Evolutionary conservation across 2,888 invertebrate species (phyloP).

Genomic region (Germaria angustata): DNA sequence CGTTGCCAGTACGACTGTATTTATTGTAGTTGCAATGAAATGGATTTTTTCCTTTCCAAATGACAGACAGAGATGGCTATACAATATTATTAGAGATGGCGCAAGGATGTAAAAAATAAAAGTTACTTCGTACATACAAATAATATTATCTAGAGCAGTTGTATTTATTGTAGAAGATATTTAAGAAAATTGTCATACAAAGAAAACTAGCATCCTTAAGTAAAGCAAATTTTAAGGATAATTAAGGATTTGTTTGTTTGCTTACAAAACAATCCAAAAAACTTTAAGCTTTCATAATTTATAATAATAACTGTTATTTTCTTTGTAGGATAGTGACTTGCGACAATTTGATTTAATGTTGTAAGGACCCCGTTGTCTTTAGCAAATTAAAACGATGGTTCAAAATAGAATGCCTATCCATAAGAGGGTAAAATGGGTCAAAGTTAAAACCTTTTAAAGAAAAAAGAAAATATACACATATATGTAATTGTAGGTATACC

Average conservation of each 20-base stretch:
- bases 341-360: neutral
- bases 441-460: too few relatives aligned
- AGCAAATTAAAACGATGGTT: neutral
- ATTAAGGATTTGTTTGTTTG: constrained; percentile 39
- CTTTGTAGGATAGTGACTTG: constrained; percentile 26
- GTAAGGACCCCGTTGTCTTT: neutral
- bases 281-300: constrained; percentile 24
- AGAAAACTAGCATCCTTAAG: neutral
- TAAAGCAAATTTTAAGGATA: constrained; percentile 29
- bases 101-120: neutral
- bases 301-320: constrained; percentile 1
- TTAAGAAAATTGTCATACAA: neutral
- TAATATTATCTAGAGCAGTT: constrained; percentile 28
- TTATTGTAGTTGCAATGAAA: constrained; percentile 1
- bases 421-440: too few relatives aligned
- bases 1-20: constrained; percentile 33
- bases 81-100: constrained; percentile 13
- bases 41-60: neutral
- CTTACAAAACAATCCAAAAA: neutral
- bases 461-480: too few relatives aligned
- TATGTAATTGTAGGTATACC: too few relatives aligned
- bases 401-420: neutral
- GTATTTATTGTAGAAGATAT: neutral
- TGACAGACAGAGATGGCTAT: constrained; percentile 19
- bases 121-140: neutral